Percentiles rank a stretch among this genome's conserved stretches.
These are phyloP conservation scores for Gryllus longicercus DNA, from an alignment of 2,888 invertebrate genomes.

Conservation along the genomic window DNA sequence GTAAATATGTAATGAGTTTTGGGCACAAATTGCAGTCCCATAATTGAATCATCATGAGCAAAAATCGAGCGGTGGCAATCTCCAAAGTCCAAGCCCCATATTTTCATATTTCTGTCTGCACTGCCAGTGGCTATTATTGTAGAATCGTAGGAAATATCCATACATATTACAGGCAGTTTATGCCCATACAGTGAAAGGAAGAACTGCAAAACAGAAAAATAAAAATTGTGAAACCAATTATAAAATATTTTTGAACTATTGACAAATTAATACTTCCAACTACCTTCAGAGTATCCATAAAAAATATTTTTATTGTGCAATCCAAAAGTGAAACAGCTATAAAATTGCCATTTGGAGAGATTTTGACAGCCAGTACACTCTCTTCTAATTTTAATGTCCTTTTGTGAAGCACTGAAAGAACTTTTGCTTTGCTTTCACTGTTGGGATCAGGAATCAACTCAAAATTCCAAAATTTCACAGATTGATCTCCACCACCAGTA, in stretches of 20 bases:
- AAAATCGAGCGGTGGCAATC: constrained; percentile 94
- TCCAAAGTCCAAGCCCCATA: constrained; percentile 99
- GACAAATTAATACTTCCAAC: constrained; percentile 19
- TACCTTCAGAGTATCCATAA: constrained; percentile 89
- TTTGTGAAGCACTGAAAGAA: constrained; percentile 73
- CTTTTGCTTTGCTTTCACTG: constrained; percentile 48
- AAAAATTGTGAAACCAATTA: not conserved
- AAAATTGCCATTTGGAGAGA: constrained; percentile 81
- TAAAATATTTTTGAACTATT: too few species aligned
- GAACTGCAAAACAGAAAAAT: constrained; percentile 58
- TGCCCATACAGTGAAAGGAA: constrained; percentile 94
- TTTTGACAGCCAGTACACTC: constrained; percentile 74
- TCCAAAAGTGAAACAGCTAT: constrained; percentile 88
- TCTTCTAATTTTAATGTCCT: constrained; percentile 85
- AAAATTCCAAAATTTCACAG: constrained; percentile 92
- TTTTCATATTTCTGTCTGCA: constrained; percentile 90
- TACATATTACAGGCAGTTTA: constrained; percentile 85
- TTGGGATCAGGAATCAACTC: constrained; percentile 68
- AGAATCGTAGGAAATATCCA: constrained; percentile 90
- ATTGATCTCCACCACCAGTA: constrained; percentile 84
- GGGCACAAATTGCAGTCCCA: constrained; percentile 82
- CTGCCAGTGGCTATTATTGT: constrained; percentile 89
- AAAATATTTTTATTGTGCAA: constrained; percentile 92
- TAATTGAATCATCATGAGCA: constrained; percentile 94
- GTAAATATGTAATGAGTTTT: constrained; percentile 92